Base-by-base conservation (phyloP, 2,888 invertebrate genomes). In the Hirtodrosophila alboralis region DNA sequence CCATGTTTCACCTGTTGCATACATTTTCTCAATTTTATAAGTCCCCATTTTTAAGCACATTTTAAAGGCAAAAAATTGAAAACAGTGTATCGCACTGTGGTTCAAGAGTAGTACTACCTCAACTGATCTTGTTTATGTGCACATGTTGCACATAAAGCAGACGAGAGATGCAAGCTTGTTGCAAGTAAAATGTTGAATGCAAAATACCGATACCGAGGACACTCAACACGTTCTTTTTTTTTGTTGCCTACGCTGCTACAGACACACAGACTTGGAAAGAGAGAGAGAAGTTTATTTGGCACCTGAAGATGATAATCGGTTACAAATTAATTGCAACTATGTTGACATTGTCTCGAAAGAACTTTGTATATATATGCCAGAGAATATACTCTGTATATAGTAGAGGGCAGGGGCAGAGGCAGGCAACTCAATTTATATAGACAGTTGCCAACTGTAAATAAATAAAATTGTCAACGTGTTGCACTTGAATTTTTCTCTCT, bases 281-380 rank as follows among this genome's bases (percentile, higher is more conserved):
- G 86, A 78, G 68, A 70, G 84, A 76, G 72, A 89, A 88, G 89
- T 89, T 90, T 89, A 89, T 89, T 89, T 90, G 89, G 89, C 89
- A 89, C 84, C 89, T 87, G 78, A 86, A 89, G 89, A 89, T 89
- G 89, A 88, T 90, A 89, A 89, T 89, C 89, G 87, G 81, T 88
- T 88, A 90, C 90, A 89, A 89, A 90, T 89, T 89, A 89, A 90
- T 89, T 90, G 89, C 89, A 88, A 84, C 87, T 87, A 83, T 86
- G 79, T 79, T 79, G 79, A 79, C 79, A 78, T 78, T 78, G 77
- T 78, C 84, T 61, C 44, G 9, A 18, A 21, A 21, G n/a, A n/a
- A n/a, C n/a, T n/a, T n/a, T n/a, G n/a, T n/a, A n/a, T n/a, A n/a
- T n/a, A n/a, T n/a, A n/a, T n/a, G n/a, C 14, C 16, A 13, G 26